Conservation (phyloP, 2,113 vertebrate genomes). For the Perca flavescens region DNA sequence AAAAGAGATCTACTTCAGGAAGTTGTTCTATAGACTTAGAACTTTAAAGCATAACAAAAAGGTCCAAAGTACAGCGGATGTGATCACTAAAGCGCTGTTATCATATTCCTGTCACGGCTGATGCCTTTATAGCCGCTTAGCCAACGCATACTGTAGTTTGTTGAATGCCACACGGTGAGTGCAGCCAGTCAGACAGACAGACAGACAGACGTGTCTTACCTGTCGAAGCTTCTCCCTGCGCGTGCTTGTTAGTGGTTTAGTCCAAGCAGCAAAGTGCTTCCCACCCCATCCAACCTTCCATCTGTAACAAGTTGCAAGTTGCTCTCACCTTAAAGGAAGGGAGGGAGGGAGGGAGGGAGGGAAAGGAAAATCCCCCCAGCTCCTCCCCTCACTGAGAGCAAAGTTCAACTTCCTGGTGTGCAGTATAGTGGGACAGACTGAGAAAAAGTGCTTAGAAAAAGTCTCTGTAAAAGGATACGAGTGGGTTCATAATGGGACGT, state of each 20-base stretch:
- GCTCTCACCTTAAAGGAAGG: slow-evolving; percentile 43
- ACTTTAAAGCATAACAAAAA: not conserved
- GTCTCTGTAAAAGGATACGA: slow-evolving; percentile 33
- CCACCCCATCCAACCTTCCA: slow-evolving; percentile 53
- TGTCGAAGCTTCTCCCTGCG: not conserved
- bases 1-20: not conserved
- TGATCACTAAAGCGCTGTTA: not conserved
- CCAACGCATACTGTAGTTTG: not conserved
- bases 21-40: not conserved
- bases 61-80: not conserved
- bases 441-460: slow-evolving; percentile 5
- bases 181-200: not conserved
- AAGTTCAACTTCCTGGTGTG: slow-evolving; percentile 72
- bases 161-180: not conserved
- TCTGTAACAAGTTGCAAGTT: slow-evolving; percentile 67
- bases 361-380: slow-evolving; percentile 38
- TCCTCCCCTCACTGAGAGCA: slow-evolving; percentile 69
- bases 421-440: slow-evolving; percentile 26
- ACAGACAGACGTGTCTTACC: slow-evolving; percentile 44
- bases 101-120: not conserved
- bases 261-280: slow-evolving; percentile 44
- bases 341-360: slow-evolving; percentile 7
- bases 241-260: slow-evolving; percentile 5
- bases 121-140: not conserved
- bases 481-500: slow-evolving; percentile 43